Conservation (phyloP, 2,888 invertebrate species). For the Gerosis bhagava region DNA sequence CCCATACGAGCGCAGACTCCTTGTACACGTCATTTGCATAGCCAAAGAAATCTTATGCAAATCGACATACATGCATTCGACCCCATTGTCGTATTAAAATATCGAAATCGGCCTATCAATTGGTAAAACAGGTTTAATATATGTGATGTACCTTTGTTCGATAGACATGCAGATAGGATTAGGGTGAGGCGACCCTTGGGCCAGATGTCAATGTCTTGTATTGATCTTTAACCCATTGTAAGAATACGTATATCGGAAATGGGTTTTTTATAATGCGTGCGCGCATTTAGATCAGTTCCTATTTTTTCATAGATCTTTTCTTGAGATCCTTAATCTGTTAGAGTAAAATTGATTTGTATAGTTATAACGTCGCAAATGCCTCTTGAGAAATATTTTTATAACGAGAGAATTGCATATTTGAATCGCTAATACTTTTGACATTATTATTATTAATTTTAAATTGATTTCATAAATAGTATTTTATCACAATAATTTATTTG, state of each 20-base stretch:
- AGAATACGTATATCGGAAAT: constrained; percentile 61
- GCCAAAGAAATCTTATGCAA: constrained; percentile 75
- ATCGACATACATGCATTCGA: constrained; percentile 56
- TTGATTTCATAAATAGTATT: too few species aligned
- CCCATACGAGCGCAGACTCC: constrained; percentile 65
- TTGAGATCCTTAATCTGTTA: constrained; percentile 22
- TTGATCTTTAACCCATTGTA: constrained; percentile 64
- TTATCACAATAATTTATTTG: too few species aligned
- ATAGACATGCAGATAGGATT: constrained; percentile 59
- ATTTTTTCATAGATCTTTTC: constrained; percentile 15
- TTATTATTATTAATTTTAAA: too few species aligned
- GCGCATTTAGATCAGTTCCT: constrained; percentile 41
- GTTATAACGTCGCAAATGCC: constrained; percentile 26
- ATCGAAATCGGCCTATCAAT: constrained; percentile 73
- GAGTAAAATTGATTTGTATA: constrained; percentile 15
- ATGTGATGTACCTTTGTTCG: constrained; percentile 60
- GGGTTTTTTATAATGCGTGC: constrained; percentile 62
- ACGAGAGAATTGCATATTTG: constrained; percentile 12
- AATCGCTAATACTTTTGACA: constrained; percentile 11
- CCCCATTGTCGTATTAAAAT: constrained; percentile 68
- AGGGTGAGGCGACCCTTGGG: constrained; percentile 61
- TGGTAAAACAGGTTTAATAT: constrained; percentile 77
- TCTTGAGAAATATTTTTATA: constrained; percentile 27
- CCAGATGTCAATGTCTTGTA: constrained; percentile 72
- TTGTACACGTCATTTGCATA: constrained; percentile 67